A percentile compares a stretch with the other conserved stretches of the same genome.
phyloP scores from a whole-genome alignment of 2,113 vertebrate genomes.

The Erythrolamprus reginae region DNA sequence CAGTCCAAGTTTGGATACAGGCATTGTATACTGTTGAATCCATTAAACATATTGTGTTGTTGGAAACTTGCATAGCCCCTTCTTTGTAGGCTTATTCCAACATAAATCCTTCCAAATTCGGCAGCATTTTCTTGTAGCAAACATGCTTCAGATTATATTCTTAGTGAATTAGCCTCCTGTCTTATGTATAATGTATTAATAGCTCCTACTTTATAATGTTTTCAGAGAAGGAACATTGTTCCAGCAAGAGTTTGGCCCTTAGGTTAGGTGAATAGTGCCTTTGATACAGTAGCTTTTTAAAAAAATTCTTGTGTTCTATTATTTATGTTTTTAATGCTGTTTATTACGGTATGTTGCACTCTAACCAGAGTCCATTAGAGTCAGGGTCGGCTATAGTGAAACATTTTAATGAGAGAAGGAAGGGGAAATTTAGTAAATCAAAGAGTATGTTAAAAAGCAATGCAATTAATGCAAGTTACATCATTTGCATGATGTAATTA shows the following conservation, averaged over 20 bases:
- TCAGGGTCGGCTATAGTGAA: neutral
- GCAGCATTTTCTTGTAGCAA: neutral
- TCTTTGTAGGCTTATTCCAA: neutral
- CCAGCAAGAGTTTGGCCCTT: neutral
- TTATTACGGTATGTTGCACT: neutral
- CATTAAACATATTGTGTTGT: neutral
- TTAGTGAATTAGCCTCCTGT: neutral
- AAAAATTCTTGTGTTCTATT: neutral
- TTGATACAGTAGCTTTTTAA: neutral
- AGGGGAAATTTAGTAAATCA: neutral
- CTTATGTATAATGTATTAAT: neutral
- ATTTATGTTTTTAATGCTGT: neutral
- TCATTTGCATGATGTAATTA: neutral
- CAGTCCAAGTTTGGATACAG: neutral
- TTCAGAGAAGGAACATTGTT: neutral
- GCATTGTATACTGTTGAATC: neutral
- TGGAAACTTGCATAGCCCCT: neutral
- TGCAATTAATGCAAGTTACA: neutral
- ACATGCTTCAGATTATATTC: neutral
- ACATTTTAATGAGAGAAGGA: neutral
- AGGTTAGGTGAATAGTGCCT: neutral
- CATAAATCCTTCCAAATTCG: neutral
- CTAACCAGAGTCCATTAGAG: neutral
- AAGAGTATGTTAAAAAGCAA: neutral
- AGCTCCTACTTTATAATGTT: neutral